A percentile compares a stretch with the other conserved stretches of the same genome.
These are phyloP conservation scores for Rhadina sibilatrix DNA, from an alignment of 2,113 vertebrate species.

Conservation along the genomic window DNA sequence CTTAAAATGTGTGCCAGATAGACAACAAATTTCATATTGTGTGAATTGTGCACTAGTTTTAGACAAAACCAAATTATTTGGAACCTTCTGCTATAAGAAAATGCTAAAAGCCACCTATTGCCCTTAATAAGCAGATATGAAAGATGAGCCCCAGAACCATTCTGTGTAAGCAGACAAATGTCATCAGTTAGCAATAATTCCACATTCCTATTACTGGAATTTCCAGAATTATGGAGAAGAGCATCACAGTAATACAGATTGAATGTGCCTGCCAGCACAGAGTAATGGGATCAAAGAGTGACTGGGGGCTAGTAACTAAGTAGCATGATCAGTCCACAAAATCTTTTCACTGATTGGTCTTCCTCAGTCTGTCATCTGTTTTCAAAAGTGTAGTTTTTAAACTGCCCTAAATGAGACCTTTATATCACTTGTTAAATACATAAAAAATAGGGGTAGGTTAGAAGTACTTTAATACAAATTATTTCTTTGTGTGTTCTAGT, in stretches of 20 bases:
- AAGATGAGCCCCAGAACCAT: background rate
- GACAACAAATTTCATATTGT: background rate
- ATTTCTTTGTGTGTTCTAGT: background rate
- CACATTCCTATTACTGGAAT: background rate
- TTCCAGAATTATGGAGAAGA: background rate
- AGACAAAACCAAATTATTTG: background rate
- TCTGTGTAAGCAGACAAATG: background rate
- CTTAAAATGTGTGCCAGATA: background rate
- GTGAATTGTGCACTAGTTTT: background rate
- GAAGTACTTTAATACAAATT: background rate
- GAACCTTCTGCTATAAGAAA: background rate
- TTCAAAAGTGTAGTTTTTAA: background rate
- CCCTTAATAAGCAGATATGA: background rate
- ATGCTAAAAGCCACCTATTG: background rate
- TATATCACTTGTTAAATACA: background rate
- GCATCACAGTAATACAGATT: background rate
- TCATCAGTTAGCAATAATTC: slow-evolving; percentile 19
- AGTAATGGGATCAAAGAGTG: background rate
- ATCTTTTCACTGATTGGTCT: background rate
- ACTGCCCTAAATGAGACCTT: background rate
- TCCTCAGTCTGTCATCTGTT: background rate
- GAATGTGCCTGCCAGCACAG: background rate
- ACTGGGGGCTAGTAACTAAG: background rate
- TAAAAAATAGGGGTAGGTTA: background rate
- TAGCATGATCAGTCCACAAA: background rate